Percentiles rank a stretch among this genome's conserved stretches.
Conservation (phyloP, 2,113 vertebrate species). For the Tenrec ecaudatus region DNA sequence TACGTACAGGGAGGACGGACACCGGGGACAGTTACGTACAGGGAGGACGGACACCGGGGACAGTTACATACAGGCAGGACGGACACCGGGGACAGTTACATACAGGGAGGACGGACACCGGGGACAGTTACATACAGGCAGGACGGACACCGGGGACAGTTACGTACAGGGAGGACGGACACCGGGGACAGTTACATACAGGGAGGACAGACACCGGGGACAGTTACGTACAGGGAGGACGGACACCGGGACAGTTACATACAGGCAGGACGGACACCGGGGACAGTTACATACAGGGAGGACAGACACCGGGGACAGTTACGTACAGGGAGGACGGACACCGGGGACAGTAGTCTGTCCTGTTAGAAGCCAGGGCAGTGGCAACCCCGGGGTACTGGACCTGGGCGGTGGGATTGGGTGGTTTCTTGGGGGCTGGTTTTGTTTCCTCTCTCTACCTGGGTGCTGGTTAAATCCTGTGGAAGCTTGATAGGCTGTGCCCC, state of each 20-base stretch:
- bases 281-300: too few relatives aligned
- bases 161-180: too few relatives aligned
- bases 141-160: accelerated
- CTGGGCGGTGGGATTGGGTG: neutral
- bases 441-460: neutral
- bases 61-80: too few relatives aligned
- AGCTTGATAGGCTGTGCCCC: neutral
- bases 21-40: accelerated
- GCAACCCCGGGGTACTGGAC: too few relatives aligned
- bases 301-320: accelerated
- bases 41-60: accelerated
- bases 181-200: accelerated
- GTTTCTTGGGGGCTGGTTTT: too few relatives aligned
- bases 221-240: too few relatives aligned
- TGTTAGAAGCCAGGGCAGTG: neutral
- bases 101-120: accelerated
- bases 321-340: accelerated
- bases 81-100: neutral
- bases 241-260: neutral
- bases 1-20: too few relatives aligned
- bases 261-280: accelerated
- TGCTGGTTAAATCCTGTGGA: neutral
- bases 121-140: too few relatives aligned
- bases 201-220: accelerated
- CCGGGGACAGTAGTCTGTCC: accelerated